Evolutionary conservation across 2,888 invertebrate genomes (phyloP), one percentile per base, ranked within the genome.

Genomic region (Altica lythri): DNA sequence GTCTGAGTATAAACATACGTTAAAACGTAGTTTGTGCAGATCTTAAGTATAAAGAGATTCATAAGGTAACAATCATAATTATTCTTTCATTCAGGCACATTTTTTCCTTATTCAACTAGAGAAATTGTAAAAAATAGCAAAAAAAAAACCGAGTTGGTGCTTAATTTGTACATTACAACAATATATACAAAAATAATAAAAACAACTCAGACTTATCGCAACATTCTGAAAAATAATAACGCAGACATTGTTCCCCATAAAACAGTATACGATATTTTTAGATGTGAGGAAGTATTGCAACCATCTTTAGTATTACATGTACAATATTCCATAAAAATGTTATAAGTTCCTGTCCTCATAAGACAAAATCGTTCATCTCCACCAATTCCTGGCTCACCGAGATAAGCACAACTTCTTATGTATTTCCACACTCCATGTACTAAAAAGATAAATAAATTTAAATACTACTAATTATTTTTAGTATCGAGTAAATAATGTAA

Each of bases 301-400:
- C 94, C 94, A 73, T 95, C 93, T 76, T 94, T 94, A 68, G 90
- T 91, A 67, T 90, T 90, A 68, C 95, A 95, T 0, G 93, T 93
- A 72, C 95, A 95, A 68, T 90, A 93, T 75, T 95, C 95, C 79
- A 92, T 88, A 73, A 94, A 95, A 63, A 95, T 92, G 72, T 95
- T 93, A 76, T 92, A 93, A 1, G 92, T 92, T 13, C 94, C 94
- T 0, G 92, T 91, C 67, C 93, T 81, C 89, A 94, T 90, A 8
- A 93, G 78, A 66, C 95, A 95, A 12, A 90, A 94, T 48, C 95
- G 81, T 75, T 95, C 94, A 67, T 95, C 94, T 0, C 92, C 92
- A 67, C 83, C 86, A 43, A 95, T 90, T 0, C 95, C 95, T 0
- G 92, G 92, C 64, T 93, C 92, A 0, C 95, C 95, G 69, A 95